Conservation (phyloP, 2,113 vertebrate species). For the Bettongia penicillata region DNA sequence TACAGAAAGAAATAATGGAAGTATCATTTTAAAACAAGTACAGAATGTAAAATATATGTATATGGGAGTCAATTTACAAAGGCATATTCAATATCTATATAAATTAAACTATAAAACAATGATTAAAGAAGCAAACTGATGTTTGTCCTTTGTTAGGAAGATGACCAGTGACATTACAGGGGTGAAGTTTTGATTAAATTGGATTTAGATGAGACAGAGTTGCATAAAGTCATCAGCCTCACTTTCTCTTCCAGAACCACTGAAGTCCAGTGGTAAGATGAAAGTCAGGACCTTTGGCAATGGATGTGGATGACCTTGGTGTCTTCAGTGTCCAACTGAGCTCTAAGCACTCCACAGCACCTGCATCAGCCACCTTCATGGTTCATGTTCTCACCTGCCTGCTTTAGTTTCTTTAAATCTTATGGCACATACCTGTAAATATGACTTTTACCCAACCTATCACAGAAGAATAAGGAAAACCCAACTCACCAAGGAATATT, state of each 20-base stretch:
- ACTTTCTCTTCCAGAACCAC: no score
- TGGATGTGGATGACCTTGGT: no score
- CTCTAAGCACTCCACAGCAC: no score
- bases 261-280: no score
- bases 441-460: neutral
- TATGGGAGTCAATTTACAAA: neutral
- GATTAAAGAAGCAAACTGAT: neutral
- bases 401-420: neutral
- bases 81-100: neutral
- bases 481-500: neutral
- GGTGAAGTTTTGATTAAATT: no score
- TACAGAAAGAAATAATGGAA: neutral
- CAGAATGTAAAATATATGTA: neutral
- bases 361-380: no score
- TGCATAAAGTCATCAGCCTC: neutral
- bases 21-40: neutral
- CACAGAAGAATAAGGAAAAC: neutral
- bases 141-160: neutral
- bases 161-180: no score
- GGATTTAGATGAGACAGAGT: no score
- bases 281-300: no score
- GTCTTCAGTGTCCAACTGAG: no score
- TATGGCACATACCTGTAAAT: neutral
- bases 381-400: no score
- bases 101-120: neutral